A percentile compares a stretch with the other conserved stretches of the same genome.
These are phyloP conservation scores for Carcharodon carcharias DNA, from an alignment of 2,797 vertebrate species.

Conservation along the genomic window DNA sequence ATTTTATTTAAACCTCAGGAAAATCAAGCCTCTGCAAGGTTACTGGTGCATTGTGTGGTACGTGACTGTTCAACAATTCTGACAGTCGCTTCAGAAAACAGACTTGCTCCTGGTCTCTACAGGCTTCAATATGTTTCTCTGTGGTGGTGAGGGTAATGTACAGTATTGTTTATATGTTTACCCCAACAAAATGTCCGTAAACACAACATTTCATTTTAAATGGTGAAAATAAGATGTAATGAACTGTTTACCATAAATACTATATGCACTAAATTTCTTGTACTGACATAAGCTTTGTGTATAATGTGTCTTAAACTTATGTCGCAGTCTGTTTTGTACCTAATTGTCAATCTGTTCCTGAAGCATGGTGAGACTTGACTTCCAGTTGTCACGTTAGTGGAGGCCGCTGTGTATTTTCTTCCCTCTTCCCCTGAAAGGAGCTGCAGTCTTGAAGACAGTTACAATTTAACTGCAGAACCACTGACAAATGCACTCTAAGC, in stretches of 20 bases:
- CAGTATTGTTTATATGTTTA: slow-evolving; percentile 30
- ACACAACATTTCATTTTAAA: neutral
- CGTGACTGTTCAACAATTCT: neutral
- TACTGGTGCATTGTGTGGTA: slow-evolving; percentile 49
- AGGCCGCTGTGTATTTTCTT: slow-evolving; percentile 36
- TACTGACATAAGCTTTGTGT: slow-evolving; percentile 10
- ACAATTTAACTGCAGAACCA: neutral
- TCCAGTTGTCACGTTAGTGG: slow-evolving; percentile 41
- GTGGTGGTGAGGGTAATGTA: slow-evolving; percentile 27
- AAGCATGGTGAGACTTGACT: slow-evolving; percentile 4
- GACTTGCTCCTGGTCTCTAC: slow-evolving; percentile 13
- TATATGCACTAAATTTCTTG: slow-evolving; percentile 17
- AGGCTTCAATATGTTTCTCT: neutral
- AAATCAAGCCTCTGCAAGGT: slow-evolving; percentile 54
- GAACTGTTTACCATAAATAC: slow-evolving; percentile 13
- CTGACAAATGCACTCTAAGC: slow-evolving; percentile 23
- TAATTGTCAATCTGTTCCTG: neutral
- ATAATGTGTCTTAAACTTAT: slow-evolving; percentile 24
- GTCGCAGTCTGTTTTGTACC: slow-evolving; percentile 6
- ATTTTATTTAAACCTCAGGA: slow-evolving; percentile 68
- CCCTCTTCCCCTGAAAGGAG: neutral
- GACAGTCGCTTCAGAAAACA: neutral
- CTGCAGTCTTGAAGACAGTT: neutral
- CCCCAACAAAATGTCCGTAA: slow-evolving; percentile 13
- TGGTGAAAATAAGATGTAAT: slow-evolving; percentile 8